A percentile compares a stretch with the other conserved stretches of the same genome.
Conservation (phyloP, 1,140 invertebrate genomes). For the Drosophila chauvacae region DNA sequence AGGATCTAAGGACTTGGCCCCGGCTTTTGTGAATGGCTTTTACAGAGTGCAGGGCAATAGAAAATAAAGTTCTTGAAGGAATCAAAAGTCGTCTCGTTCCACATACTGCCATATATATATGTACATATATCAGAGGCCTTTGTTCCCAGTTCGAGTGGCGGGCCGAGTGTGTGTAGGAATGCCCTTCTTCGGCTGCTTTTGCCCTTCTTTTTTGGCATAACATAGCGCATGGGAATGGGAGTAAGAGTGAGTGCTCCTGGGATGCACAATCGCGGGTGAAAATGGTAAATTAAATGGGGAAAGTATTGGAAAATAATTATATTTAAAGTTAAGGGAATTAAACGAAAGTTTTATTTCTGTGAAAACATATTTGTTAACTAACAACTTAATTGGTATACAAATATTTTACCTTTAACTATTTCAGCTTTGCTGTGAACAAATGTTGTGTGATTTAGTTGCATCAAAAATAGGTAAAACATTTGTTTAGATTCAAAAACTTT, state of each 20-base stretch:
- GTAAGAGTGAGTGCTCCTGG: not conserved
- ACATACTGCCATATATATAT: constrained; percentile 9
- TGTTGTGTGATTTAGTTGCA: too few species aligned
- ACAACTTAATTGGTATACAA: not conserved
- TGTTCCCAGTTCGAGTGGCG: constrained; percentile 60
- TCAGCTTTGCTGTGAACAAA: too few species aligned
- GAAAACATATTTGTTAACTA: not conserved
- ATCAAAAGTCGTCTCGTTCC: constrained; percentile 70
- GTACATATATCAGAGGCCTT: constrained; percentile 15
- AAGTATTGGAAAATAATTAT: not conserved
- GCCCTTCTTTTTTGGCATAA: constrained; percentile 43
- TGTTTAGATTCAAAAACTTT: too few species aligned
- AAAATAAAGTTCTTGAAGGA: constrained; percentile 68
- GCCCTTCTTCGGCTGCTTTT: constrained; percentile 33
- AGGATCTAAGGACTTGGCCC: constrained; percentile 43
- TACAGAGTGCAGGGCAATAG: constrained; percentile 37
- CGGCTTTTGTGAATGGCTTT: constrained; percentile 54
- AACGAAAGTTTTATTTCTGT: not conserved
- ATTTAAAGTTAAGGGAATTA: not conserved
- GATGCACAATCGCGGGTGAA: not conserved
- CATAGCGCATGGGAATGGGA: constrained; percentile 4
- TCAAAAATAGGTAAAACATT: too few species aligned
- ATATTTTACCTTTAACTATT: too few species aligned
- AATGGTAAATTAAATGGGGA: not conserved
- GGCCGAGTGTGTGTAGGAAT: constrained; percentile 53